These are phyloP conservation scores for Rhopalosiphum maidis DNA, from an alignment of 1,140 invertebrate species.

Conservation along the genomic window DNA sequence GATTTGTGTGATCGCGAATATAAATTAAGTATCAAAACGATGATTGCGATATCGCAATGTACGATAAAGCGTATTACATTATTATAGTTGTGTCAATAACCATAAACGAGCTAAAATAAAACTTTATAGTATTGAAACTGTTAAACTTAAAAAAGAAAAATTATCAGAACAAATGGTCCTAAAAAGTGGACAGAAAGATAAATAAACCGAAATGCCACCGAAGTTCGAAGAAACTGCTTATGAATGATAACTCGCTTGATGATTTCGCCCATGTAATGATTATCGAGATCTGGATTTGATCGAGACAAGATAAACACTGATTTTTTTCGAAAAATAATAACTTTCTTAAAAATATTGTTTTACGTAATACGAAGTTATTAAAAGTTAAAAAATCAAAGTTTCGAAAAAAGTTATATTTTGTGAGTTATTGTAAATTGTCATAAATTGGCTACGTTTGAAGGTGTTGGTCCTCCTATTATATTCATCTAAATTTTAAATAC, in stretches of 20 bases:
- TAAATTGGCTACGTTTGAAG: not conserved
- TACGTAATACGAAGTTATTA: too few species aligned
- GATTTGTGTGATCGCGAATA: too few species aligned
- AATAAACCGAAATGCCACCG: not conserved
- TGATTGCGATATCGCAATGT: too few species aligned
- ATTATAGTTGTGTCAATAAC: not conserved
- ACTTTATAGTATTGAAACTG: not conserved
- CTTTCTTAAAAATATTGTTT: not conserved
- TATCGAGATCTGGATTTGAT: too few species aligned
- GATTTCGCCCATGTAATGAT: not conserved
- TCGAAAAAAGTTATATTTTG: not conserved
- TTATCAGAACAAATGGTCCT: not conserved
- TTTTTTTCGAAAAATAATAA: not conserved
- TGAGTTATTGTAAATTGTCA: not conserved
- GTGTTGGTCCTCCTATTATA: not conserved
- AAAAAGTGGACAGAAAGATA: not conserved
- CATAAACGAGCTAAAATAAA: not conserved
- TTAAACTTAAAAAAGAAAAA: slow-evolving; percentile 18
- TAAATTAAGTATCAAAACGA: too few species aligned
- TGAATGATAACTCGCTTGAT: not conserved
- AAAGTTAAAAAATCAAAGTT: not conserved
- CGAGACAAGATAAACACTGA: too few species aligned
- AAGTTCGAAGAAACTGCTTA: not conserved
- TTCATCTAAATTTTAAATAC: not conserved
- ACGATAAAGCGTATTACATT: not conserved